Evolutionary conservation across 2,888 invertebrate species (phyloP), one percentile per base, ranked within the genome.

Genomic region (Zygothrica quintamaculata): DNA sequence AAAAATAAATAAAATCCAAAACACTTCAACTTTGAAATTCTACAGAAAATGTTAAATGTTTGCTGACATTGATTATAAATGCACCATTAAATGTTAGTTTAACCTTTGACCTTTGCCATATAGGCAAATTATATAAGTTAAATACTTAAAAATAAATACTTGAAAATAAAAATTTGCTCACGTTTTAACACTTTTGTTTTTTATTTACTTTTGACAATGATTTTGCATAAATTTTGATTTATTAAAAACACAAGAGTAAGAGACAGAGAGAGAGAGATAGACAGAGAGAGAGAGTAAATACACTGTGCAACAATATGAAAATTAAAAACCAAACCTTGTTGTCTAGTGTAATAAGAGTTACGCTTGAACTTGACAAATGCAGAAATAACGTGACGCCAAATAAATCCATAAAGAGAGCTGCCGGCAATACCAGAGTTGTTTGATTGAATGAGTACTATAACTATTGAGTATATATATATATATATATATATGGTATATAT

Each of bases 351-450:
- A 56, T 7, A 60, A 48, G 25, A 55, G 74, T 66, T 74, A 74
- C 71, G 75, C 87, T 87, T 87, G 82, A 82, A 82, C 87, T 82
- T 82, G 82, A 82, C 87, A 82, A 87, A 82, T 82, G 87, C 79
- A 67, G 42, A 82, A 82, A 81, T 81, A 87, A 81, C 82, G 82
- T 84, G 85, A 87, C 69, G 82, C 53, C 65, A 80, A 78, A 72
- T 57, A 59, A 66, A 56, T 51, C 40, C 43, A 22, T 9, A 50
- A 55, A 46, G 44, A 33, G 40, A 64, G 67, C 77, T 81, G 65
- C 52, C 57, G 61, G 61, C 74, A 55, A 52, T n/a, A 1, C n/a
- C n/a, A n/a, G n/a, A 1, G 9, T 8, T 39, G 3, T 18, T 1
- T 18, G 8, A 3, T 1, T 39, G 8, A 7, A 3, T 15, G 16